Percentiles rank a stretch among this genome's conserved stretches.
phyloP scores from a whole-genome alignment of 23 tunicate species.

The Styela clava region DNA sequence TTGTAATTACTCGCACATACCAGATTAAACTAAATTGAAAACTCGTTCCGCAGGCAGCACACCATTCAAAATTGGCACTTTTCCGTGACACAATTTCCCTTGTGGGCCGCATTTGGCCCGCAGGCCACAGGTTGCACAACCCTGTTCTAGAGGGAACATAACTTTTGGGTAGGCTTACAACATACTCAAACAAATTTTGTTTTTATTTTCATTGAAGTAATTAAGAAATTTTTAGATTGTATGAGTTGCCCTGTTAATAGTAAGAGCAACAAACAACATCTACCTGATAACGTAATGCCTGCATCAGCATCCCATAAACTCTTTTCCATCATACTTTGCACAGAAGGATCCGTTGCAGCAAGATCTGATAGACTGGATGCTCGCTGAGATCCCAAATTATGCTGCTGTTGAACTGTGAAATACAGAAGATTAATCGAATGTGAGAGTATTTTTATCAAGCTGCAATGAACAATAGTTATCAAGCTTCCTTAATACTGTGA shows the following conservation, averaged over 20 bases:
- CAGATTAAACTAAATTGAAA: too few relatives aligned
- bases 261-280: too few relatives aligned
- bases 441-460: too few relatives aligned
- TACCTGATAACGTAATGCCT: constrained; percentile 19
- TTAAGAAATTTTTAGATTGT: not conserved
- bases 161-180: not conserved
- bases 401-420: not conserved
- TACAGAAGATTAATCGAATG: not conserved
- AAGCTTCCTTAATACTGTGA: not conserved
- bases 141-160: not conserved
- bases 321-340: constrained; percentile 92
- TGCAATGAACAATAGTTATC: not conserved
- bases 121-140: not conserved
- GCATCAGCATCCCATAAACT: constrained; percentile 22
- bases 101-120: not conserved
- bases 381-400: constrained; percentile 26
- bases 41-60: too few relatives aligned
- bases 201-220: not conserved
- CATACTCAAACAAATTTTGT: not conserved
- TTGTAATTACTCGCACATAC: too few relatives aligned
- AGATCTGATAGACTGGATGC: constrained; percentile 79
- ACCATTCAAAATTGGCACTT: too few relatives aligned
- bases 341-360: constrained; percentile 61
- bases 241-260: not conserved
- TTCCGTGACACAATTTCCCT: too few relatives aligned